Conservation (phyloP, 2,797 vertebrate genomes). For the Myotis vivesi region DNA sequence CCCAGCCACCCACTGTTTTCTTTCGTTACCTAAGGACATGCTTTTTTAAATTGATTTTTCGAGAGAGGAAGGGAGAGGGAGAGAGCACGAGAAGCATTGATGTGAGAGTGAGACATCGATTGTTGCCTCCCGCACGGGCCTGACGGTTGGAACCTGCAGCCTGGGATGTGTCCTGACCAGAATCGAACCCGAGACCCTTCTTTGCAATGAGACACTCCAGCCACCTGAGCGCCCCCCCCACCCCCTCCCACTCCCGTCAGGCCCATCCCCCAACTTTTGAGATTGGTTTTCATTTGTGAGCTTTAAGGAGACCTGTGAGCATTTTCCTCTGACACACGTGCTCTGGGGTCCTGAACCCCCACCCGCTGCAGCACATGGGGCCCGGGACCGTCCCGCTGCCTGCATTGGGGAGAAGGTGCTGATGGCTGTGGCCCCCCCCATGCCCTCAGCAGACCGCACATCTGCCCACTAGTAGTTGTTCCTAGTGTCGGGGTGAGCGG, state of each 20-base stretch:
- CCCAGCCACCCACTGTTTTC: too few relatives aligned
- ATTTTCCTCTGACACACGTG: rapidly evolving
- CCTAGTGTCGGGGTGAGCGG: rapidly evolving
- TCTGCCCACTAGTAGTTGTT: rapidly evolving
- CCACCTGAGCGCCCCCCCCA: too few relatives aligned
- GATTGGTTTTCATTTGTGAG: too few relatives aligned
- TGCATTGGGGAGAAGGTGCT: not conserved
- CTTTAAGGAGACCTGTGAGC: rapidly evolving
- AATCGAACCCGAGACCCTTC: not conserved
- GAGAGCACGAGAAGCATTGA: too few relatives aligned
- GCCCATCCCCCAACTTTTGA: not conserved
- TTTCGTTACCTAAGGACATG: not conserved
- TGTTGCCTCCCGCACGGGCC: not conserved
- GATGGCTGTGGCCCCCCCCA: not conserved
- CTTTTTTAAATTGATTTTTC: not conserved
- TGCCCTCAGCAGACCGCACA: rapidly evolving
- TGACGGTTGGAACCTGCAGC: too few relatives aligned
- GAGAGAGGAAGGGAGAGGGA: not conserved
- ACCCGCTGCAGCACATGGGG: rapidly evolving
- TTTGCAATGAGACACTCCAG: not conserved
- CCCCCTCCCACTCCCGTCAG: rapidly evolving
- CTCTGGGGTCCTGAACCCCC: not conserved
- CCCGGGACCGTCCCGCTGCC: too few relatives aligned
- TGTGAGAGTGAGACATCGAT: not conserved
- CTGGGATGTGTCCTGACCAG: not conserved